These are phyloP conservation scores for Charanyca ferruginea DNA, from an alignment of 2,888 invertebrate species.

Conservation along the genomic window DNA sequence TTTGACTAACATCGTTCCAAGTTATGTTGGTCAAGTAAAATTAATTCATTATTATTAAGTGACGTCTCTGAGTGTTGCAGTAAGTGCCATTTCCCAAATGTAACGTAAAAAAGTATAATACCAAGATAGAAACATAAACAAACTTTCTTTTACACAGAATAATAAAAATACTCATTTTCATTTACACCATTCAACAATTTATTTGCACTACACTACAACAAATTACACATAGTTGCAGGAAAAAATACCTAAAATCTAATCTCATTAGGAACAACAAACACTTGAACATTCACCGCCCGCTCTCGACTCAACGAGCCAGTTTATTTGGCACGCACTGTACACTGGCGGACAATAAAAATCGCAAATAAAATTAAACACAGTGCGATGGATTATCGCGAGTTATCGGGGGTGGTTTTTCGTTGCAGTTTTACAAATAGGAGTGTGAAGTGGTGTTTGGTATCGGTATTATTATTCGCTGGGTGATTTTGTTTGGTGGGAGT, in stretches of 20 bases:
- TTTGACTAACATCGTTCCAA: no score
- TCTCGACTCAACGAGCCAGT: conserved; percentile 70
- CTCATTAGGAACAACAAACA: conserved; percentile 68
- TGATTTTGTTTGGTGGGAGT: conserved; percentile 51
- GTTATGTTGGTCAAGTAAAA: no score
- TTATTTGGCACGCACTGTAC: conserved; percentile 76
- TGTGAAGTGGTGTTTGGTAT: conserved; percentile 46
- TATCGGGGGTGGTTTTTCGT: conserved; percentile 66
- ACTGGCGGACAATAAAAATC: conserved; percentile 84
- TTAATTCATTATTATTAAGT: no score
- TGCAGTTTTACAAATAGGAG: conserved; percentile 56
- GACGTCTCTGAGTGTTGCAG: no score
- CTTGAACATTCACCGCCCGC: conserved; percentile 60
- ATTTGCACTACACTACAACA: conserved; percentile 61
- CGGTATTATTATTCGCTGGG: conserved; percentile 53
- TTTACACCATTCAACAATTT: conserved; percentile 25
- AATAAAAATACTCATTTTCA: conserved; percentile 27
- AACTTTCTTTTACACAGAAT: conserved; percentile 3
- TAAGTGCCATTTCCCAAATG: no score
- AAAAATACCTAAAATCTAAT: conserved; percentile 64
- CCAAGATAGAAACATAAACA: conserved; percentile 1
- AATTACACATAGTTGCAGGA: conserved; percentile 57
- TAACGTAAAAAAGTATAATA: no score
- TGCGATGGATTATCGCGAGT: conserved; percentile 73
- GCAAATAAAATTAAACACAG: conserved; percentile 86